Base-by-base conservation (phyloP, 2,888 invertebrate genomes). In the Oeneis ivallda region DNA sequence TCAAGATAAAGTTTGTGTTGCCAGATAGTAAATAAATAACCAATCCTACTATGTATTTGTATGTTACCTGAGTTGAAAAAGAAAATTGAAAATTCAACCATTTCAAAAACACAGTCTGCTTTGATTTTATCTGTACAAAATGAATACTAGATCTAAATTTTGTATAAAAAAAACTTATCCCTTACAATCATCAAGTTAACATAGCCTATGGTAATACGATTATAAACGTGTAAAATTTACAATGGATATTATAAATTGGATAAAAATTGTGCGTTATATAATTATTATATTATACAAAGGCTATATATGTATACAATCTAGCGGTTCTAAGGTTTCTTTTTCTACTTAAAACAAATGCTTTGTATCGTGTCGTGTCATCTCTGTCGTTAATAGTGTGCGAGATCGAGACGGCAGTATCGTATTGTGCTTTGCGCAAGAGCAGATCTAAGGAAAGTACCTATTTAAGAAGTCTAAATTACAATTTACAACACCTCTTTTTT, bases 251-350 rank as follows among this genome's bases (percentile, higher is more conserved):
- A 56, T 78, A 78, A 73, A 70, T 75, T 70, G 73, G 72, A 75
- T 70, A 66, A 78, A 77, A 80, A 75, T 69, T 78, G 79, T 78
- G 78, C 78, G 77, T 74, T n/a, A 67, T 68, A 71, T 69, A 39
- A 54, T 54, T 37, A 15, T 15, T 37, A 17, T 17, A 37, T 54
- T 15, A 66, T 70, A 52, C 41, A 70, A 71, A 75, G 75, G 77
- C 75, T 75, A 65, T 72, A n/a, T n/a, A n/a, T 64, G 62, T 71
- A 43, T 65, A 64, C 66, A 68, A 60, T 69, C 76, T 73, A 77
- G 74, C 75, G 71, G 69, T 67, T 70, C 73, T 74, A 73, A 52
- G 45, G 19, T 43, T 39, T 37, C 15, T 43, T 37, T n/a, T 17
- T 59, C 58, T 59, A 58, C 54, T 47, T 49, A 47, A 56, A 56